Evolutionary conservation across 2,888 invertebrate species (phyloP), one percentile per base, ranked within the genome.

Genomic region (Hedychridium roseum): DNA sequence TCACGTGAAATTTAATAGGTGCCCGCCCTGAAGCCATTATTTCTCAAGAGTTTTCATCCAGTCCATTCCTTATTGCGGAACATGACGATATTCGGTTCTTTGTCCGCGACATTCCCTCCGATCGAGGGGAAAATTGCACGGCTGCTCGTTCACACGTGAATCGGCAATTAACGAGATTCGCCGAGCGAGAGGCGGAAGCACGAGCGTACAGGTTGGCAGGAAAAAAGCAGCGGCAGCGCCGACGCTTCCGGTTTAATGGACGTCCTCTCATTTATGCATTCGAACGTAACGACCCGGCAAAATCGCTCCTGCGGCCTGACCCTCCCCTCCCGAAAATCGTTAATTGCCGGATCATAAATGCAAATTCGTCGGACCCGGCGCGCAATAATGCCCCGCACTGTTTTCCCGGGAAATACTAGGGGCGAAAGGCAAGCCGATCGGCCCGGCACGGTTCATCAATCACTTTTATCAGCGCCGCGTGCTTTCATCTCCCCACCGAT

Each of bases 291-390:
- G 44, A 52, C 17, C 52, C 31, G 32, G 40, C 23, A 55, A 40
- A 52, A 52, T 52, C 45, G 38, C 21, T 11, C 7, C 39, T 39
- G 34, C 37, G 30, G 30, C 14, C 16, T 11, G 34, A 12, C 18
- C 43, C 18, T 4, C n/a, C 16, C 14, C 27, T 9, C 27, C 46
- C 35, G 52, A 52, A 56, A 62, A 60, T 62, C 54, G 57, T 55
- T 68, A 64, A 69, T 63, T 64, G 59, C 42, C 26, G 53, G 40
- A 68, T 67, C 64, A 57, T 57, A 58, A 54, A 64, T 64, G 64
- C 60, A 66, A 65, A 66, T 68, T 64, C 56, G 38, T 5, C 17
- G 38, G 49, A 50, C 48, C 44, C 43, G 16, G 23, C 20, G 37
- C 40, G 36, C 11, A 34, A 41, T 35, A 35, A 32, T 4, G 17